Base-by-base conservation (phyloP, 2,888 invertebrate species). In the Drosophila setosimentum region DNA sequence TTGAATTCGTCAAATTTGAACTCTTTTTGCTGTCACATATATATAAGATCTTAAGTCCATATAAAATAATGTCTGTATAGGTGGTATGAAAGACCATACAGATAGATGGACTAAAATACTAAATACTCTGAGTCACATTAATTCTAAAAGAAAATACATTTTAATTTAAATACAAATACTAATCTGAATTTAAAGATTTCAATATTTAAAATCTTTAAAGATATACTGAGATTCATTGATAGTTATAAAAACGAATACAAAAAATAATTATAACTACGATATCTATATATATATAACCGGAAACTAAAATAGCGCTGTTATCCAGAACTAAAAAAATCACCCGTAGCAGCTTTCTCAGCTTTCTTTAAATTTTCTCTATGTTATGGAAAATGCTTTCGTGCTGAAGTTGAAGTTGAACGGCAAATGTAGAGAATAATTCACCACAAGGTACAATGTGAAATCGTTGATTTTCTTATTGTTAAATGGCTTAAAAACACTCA, bases 1-100 rank as follows among this genome's bases (percentile, higher is more conserved):
- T 70, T 40, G 63, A 76, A 62, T 51, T 49, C 21, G 32, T 24
- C 24, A 58, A 32, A 29, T 62, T 5, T 64, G 50, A 24, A 55
- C 54, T 16, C 49, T 18, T 49, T 49, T 27, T 18, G 21, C 1
- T 24, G 0, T 16, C 21, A 45, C 21, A 45, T 7, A 16, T 21
- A 45, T 7, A 16, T 21, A 4, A 8, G 2, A 45, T 21, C 13
- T 3, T 0, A 8, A 16, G 16, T 45, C 24, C 45, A 40, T n/a
- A 40, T n/a, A 40, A 11, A 4, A 40, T 40, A 40, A 40, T 40
- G 40, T 18, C 2, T 7, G 1, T 35, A 18, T 2, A 42, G 11
- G 4, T 10, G 0, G n/a, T n/a, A 11, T 1, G 11, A 40, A 11
- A 21, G 4, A 5, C 40, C 0, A 42, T 1, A 2, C 1, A 11